A percentile compares a stretch with the other conserved stretches of the same genome.
Conservation (phyloP, 2,888 invertebrate species). For the Tethea ocularis region DNA sequence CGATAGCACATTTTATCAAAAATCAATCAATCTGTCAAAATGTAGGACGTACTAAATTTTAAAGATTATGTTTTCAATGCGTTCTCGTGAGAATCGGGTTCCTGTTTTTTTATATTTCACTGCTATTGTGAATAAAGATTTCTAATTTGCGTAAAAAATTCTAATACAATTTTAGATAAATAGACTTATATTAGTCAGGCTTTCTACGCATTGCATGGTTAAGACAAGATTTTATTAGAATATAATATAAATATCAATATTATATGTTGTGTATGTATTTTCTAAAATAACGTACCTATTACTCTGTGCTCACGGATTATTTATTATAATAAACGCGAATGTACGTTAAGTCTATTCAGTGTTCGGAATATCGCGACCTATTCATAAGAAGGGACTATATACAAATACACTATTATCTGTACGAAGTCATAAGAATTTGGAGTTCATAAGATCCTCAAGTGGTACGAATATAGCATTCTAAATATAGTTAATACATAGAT, state of each 20-base stretch:
- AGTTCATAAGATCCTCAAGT: conserved; percentile 81
- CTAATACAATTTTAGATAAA: background rate
- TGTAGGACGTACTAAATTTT: background rate
- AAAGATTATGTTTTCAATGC: no score
- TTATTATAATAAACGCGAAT: conserved; percentile 37
- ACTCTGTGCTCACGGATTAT: conserved; percentile 13
- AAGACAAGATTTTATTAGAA: background rate
- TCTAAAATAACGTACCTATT: conserved; percentile 6
- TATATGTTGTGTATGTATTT: background rate
- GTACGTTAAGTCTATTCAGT: conserved; percentile 57
- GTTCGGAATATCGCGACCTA: conserved; percentile 59
- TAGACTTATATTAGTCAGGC: background rate
- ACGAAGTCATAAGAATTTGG: conserved; percentile 81
- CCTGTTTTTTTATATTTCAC: background rate
- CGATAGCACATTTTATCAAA: background rate
- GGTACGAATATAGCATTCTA: conserved; percentile 74
- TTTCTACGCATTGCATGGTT: conserved; percentile 1
- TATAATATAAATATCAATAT: background rate
- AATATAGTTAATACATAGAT: conserved; percentile 73
- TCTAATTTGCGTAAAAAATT: background rate
- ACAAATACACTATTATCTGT: conserved; percentile 77
- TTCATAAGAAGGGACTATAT: conserved; percentile 71
- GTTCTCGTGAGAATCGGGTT: background rate
- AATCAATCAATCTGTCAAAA: background rate
- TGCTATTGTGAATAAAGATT: background rate